Conservation (phyloP, 1,140 invertebrate species). For the Psix sp. region DNA sequence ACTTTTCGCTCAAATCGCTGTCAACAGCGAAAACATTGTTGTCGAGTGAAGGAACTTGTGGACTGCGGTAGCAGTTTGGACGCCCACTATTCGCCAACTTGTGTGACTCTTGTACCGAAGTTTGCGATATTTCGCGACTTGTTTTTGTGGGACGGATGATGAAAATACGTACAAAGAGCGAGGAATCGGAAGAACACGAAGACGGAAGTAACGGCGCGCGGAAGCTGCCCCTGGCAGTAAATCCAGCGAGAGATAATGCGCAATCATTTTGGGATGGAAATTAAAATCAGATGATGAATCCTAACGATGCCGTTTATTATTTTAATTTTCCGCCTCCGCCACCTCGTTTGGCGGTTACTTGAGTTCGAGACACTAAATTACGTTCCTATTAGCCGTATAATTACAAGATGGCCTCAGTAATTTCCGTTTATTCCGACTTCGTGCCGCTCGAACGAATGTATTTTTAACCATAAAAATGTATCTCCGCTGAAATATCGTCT, state of each 20-base stretch:
- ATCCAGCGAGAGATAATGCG: slow-evolving; percentile 76
- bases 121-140: slow-evolving; percentile 12
- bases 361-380: slow-evolving; percentile 78
- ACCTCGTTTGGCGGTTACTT: slow-evolving; percentile 71
- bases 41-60: slow-evolving; percentile 5
- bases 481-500: slow-evolving; percentile 58
- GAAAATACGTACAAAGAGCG: slow-evolving; percentile 38
- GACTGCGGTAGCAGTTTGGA: slow-evolving; percentile 11
- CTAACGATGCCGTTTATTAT: slow-evolving; percentile 79
- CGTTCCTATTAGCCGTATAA: slow-evolving; percentile 78
- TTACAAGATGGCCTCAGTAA: slow-evolving; percentile 78
- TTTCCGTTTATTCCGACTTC: slow-evolving; percentile 77
- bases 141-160: slow-evolving; percentile 29
- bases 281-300: slow-evolving; percentile 79
- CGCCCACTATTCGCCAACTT: background rate
- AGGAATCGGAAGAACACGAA: slow-evolving; percentile 49
- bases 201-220: slow-evolving; percentile 58
- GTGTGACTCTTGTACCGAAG: slow-evolving; percentile 14
- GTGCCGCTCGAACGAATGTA: slow-evolving; percentile 64
- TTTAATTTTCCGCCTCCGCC: slow-evolving; percentile 76
- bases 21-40: slow-evolving; percentile 27
- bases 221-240: slow-evolving; percentile 68
- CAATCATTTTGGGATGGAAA: slow-evolving; percentile 78
- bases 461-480: slow-evolving; percentile 63
- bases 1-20: slow-evolving; percentile 7